These are phyloP conservation scores for Crotophaga sulcirostris DNA, from an alignment of 2,113 vertebrate genomes.

Conservation along the genomic window DNA sequence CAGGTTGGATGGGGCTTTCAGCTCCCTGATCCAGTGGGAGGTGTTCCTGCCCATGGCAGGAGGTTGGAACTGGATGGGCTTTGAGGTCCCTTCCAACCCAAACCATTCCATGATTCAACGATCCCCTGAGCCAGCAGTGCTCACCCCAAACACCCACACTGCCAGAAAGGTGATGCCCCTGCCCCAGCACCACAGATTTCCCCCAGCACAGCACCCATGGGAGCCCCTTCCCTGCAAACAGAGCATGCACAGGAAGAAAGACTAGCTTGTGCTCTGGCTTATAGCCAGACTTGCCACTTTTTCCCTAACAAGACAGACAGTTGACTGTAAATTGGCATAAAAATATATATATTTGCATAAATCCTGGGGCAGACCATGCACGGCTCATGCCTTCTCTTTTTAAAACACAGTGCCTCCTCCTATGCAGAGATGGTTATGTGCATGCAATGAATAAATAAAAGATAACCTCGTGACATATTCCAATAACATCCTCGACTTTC, in stretches of 20 bases:
- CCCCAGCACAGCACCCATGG: rapidly evolving
- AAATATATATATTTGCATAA: conserved; percentile 45
- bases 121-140: background rate
- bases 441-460: background rate
- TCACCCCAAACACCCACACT: rapidly evolving
- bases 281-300: conserved; percentile 8
- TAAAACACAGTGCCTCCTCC: background rate
- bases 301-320: conserved; percentile 1
- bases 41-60: too few species aligned
- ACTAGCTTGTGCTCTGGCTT: conserved; percentile 8
- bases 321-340: conserved; percentile 45
- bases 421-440: background rate
- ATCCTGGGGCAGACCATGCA: background rate
- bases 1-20: too few species aligned
- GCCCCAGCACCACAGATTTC: background rate
- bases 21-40: too few species aligned
- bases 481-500: background rate
- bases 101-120: too few species aligned
- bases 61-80: too few species aligned
- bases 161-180: background rate
- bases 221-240: background rate
- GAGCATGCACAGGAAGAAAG: rapidly evolving
- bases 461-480: background rate
- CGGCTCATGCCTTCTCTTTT: background rate
- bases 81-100: too few species aligned